Evolutionary conservation across 2,797 vertebrate species (phyloP), one percentile per base, ranked within the genome.

Genomic region (Molossus molossus): DNA sequence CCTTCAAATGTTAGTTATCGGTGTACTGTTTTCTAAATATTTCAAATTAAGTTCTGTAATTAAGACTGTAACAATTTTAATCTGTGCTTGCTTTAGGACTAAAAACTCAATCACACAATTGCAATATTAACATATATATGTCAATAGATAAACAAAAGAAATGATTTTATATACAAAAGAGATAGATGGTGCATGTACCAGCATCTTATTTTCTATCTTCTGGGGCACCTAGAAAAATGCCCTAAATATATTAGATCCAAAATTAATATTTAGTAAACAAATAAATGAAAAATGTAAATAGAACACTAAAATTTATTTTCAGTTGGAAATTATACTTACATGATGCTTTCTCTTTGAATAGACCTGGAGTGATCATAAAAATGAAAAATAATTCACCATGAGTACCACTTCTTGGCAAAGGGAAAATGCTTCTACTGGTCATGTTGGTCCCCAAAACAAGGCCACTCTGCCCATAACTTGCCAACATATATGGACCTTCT

Each of bases 331-430:
- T 96, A 87, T 93, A 99, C 99, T 99, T 98, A 99, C 99, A 99
- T 98, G 99, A 99, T 80, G 99, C 98, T 97, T 99, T 98, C 94
- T 99, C 99, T 98, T 99, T 99, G 97, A 99, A 99, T 97, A 99
- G 98, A 85, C 99, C 99, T 76, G 99, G 98, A 81, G 99, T 99
- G 97, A 99, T 98, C 99, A 99, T 99, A 98, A 99, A 99, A 98
- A 99, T 99, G 98, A 99, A 99, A 97, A 99, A 98, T 55, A 99
- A 96, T 85, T 98, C 99, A 85, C 98, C 98, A 18, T 98, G 98
- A 23, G 98, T 94, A 95, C 98, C 98, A 4, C 96, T 98, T 98
- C 98, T 99, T 91, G 98, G 98, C 90, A 99, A 98, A 88, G 99
- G 99, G 98, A 99, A 99, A 96, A 99, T 98, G 25, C 97, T 98